phyloP scores from a whole-genome alignment of 2,113 vertebrate genomes.

The Festucalex cinctus region DNA sequence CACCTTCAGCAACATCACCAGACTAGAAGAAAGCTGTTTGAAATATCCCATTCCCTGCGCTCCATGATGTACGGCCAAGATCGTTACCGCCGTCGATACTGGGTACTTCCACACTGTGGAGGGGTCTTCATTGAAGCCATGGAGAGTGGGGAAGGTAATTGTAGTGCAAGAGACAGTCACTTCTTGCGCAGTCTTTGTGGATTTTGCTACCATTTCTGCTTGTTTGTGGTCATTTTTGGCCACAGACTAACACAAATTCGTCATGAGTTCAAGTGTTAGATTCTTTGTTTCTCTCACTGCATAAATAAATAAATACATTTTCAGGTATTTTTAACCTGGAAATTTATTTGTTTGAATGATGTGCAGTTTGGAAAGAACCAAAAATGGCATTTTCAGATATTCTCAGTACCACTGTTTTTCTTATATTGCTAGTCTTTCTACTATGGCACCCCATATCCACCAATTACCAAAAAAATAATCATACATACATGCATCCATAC shows the following conservation, averaged over 20 bases:
- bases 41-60: conserved; percentile 91
- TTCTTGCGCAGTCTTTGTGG: neutral
- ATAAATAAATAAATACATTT: neutral
- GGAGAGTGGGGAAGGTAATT: conserved; percentile 95
- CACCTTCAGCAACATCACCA: conserved; percentile 91
- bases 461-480: no score
- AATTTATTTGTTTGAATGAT: neutral
- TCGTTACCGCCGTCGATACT: conserved; percentile 91
- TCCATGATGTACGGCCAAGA: conserved; percentile 98
- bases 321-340: neutral
- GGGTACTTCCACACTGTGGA: conserved; percentile 96
- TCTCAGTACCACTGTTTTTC: no score
- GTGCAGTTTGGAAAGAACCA: no score
- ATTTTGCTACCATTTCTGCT: neutral
- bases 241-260: no score
- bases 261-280: no score
- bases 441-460: no score
- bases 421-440: no score
- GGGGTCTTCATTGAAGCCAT: conserved; percentile 95
- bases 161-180: neutral
- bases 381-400: no score
- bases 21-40: conserved; percentile 92
- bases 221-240: neutral
- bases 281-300: neutral
- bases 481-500: no score